These are phyloP conservation scores for Lonchura striata DNA, from an alignment of 2,113 vertebrate species.

Conservation along the genomic window DNA sequence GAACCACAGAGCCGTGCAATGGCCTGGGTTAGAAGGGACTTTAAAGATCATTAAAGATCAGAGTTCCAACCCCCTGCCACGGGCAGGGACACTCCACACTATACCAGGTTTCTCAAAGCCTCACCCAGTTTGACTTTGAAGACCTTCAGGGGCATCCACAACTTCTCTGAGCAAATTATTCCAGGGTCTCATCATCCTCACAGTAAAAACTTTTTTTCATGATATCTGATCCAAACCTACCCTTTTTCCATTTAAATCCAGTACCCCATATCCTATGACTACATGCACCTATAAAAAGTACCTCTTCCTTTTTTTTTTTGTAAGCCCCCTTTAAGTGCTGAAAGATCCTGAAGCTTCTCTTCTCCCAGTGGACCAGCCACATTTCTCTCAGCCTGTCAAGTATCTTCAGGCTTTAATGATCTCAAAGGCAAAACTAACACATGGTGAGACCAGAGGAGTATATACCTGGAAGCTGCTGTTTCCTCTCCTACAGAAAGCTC, in stretches of 20 bases:
- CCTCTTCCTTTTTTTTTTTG: neutral
- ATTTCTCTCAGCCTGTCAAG: neutral
- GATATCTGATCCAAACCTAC: neutral
- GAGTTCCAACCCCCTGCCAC: neutral
- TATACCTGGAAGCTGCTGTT: neutral
- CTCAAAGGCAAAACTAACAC: neutral
- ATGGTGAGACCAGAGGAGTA: fast-evolving
- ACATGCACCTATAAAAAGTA: too few species aligned
- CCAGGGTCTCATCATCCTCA: neutral
- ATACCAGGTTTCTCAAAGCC: neutral
- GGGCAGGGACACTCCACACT: too few species aligned
- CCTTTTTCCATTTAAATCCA: neutral
- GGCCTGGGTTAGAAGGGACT: neutral
- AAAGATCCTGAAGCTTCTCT: neutral
- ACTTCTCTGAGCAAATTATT: neutral
- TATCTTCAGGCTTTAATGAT: neutral
- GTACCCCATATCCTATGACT: neutral
- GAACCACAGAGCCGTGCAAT: neutral
- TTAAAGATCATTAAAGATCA: neutral
- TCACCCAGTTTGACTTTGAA: neutral
- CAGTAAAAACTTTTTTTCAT: neutral
- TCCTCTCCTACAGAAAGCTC: neutral
- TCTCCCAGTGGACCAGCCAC: neutral
- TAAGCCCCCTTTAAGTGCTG: neutral
- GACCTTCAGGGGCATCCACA: neutral